Conservation (phyloP, 2,888 invertebrate genomes). For the Spilarctia lutea region DNA sequence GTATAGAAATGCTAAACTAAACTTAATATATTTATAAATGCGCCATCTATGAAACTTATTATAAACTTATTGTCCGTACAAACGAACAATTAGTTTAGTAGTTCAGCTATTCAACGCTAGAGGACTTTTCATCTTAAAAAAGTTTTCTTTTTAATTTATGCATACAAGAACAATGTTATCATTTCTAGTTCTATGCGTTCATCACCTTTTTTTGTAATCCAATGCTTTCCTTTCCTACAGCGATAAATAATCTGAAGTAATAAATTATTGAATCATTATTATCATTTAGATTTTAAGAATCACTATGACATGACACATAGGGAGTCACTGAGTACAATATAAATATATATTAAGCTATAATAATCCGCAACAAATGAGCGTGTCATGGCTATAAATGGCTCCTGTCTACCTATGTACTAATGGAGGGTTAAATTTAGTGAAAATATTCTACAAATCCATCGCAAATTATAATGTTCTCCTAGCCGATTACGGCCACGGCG, state of each 20-base stretch:
- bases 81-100: background rate
- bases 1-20: no score
- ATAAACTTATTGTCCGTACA: background rate
- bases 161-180: background rate
- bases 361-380: background rate
- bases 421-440: no score
- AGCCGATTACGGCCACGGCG: no score
- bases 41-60: slow-evolving; percentile 11
- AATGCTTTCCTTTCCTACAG: background rate
- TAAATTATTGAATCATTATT: background rate
- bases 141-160: background rate
- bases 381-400: background rate
- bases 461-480: no score
- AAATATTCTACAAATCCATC: background rate
- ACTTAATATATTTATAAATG: background rate
- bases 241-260: background rate
- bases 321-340: background rate
- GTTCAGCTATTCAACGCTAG: slow-evolving; percentile 16
- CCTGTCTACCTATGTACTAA: no score
- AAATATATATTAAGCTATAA: background rate
- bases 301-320: background rate
- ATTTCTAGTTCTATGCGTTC: no score
- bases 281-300: background rate
- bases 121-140: background rate
- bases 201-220: no score